A percentile compares a stretch with the other conserved stretches of the same genome.
Evolutionary conservation across 2,888 invertebrate genomes (phyloP).

Genomic region (Bugulina stolonifera): DNA sequence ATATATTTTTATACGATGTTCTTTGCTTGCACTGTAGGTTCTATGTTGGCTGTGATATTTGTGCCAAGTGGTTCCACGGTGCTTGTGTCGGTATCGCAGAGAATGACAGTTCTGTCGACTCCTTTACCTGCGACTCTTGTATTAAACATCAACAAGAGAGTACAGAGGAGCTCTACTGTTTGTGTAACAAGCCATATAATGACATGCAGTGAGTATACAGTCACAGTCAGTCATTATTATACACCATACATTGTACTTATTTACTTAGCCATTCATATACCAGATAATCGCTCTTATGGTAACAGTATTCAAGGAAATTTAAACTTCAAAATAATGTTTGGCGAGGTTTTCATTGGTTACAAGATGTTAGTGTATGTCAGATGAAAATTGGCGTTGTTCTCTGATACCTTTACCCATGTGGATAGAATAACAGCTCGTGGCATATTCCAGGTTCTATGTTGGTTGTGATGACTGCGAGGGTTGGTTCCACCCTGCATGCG

Average conservation of each 20-base stretch:
- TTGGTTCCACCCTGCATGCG: slow-evolving; percentile 98
- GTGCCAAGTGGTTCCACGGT: slow-evolving; percentile 98
- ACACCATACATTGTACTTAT: not conserved
- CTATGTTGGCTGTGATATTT: slow-evolving; percentile 94
- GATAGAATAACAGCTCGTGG: not conserved
- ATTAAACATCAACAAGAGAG: slow-evolving; percentile 46
- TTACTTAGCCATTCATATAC: no score
- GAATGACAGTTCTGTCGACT: slow-evolving; percentile 79
- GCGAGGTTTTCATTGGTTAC: not conserved
- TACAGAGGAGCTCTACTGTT: slow-evolving; percentile 79
- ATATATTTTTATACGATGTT: no score
- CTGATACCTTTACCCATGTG: no score
- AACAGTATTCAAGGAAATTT: no score
- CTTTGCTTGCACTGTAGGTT: no score
- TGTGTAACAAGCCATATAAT: slow-evolving; percentile 93
- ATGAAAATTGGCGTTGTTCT: no score
- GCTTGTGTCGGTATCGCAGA: slow-evolving; percentile 91
- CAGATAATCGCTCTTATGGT: no score
- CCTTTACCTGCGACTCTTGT: slow-evolving; percentile 63
- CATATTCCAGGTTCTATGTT: slow-evolving; percentile 79
- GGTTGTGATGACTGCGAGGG: slow-evolving; percentile 98
- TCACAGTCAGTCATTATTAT: not conserved
- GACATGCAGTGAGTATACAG: slow-evolving; percentile 76
- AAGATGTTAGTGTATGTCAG: no score
- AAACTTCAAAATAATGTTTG: not conserved